phyloP scores from a whole-genome alignment of 1,140 invertebrate genomes.

The Trypoxylus dichotomus region DNA sequence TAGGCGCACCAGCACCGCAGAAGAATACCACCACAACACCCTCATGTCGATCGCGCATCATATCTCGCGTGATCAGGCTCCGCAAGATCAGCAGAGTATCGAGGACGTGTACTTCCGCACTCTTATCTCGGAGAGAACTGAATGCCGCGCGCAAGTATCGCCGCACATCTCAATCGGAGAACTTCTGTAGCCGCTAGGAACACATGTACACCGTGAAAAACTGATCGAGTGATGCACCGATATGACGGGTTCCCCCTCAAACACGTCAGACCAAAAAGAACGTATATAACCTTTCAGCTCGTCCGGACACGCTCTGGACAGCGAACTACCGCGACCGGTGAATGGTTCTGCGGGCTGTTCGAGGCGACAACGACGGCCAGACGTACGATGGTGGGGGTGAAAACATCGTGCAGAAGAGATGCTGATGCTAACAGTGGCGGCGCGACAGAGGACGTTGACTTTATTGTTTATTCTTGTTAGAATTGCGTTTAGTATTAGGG shows the following conservation, averaged over 20 bases:
- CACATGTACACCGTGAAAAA: neutral
- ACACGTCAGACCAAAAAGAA: neutral
- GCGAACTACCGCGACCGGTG: slow-evolving; percentile 4
- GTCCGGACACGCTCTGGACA: neutral
- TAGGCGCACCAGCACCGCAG: slow-evolving; percentile 50
- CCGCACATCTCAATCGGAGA: neutral
- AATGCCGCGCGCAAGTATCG: neutral
- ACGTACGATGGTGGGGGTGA: slow-evolving; percentile 16
- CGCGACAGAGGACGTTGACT: slow-evolving; percentile 21
- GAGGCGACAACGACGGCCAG: neutral
- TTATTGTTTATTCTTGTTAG: slow-evolving; percentile 24
- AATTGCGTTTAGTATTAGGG: neutral
- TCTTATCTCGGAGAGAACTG: neutral
- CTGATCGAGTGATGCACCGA: neutral
- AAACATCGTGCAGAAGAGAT: slow-evolving; percentile 21
- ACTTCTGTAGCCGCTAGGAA: neutral
- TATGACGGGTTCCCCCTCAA: neutral
- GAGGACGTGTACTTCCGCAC: neutral
- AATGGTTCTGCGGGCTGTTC: neutral
- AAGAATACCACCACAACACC: slow-evolving; percentile 39
- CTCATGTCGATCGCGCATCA: slow-evolving; percentile 41
- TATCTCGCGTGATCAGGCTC: slow-evolving; percentile 6
- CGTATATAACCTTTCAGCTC: neutral
- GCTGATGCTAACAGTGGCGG: slow-evolving; percentile 24
- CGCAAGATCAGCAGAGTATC: neutral